Conservation (phyloP, 2,888 invertebrate genomes). For the Chalcis sispes region DNA sequence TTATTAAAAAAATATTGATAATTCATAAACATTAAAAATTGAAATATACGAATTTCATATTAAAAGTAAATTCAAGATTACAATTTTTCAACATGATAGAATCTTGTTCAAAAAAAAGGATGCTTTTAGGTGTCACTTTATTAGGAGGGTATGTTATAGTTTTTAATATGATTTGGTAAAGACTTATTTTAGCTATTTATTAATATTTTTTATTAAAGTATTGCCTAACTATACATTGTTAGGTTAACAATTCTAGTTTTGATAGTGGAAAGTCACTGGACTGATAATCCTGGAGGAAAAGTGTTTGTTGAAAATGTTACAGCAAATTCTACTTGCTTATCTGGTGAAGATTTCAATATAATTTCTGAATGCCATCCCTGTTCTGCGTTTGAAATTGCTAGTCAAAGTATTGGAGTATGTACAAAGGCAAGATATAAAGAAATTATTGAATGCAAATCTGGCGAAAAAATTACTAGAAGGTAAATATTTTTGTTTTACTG, state of each 20-base stretch:
- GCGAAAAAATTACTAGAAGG: constrained; percentile 88
- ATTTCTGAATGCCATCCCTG: constrained; percentile 91
- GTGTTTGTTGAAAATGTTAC: constrained; percentile 82
- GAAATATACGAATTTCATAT: too few relatives aligned
- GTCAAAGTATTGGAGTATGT: constrained; percentile 89
- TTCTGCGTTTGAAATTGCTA: constrained; percentile 89
- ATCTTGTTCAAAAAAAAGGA: constrained; percentile 89
- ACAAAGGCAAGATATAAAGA: constrained; percentile 90
- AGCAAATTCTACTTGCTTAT: constrained; percentile 88
- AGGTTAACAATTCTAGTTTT: constrained; percentile 89
- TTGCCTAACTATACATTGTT: constrained; percentile 72
- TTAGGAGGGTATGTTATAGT: constrained; percentile 83
- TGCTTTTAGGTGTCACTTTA: constrained; percentile 86
- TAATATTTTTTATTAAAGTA: constrained; percentile 45
- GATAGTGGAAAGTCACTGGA: constrained; percentile 88
- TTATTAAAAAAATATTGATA: too few relatives aligned
- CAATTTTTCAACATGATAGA: constrained; percentile 82
- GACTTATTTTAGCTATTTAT: constrained; percentile 30
- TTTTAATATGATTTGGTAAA: not conserved
- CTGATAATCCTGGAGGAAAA: constrained; percentile 80
- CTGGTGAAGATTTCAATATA: constrained; percentile 84
- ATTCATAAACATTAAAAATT: too few relatives aligned
- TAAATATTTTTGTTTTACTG: constrained; percentile 65
- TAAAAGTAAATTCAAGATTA: too few relatives aligned
- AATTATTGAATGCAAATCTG: constrained; percentile 87